phyloP scores from a whole-genome alignment of 2,888 invertebrate genomes.

The Zaprionus lineosus region DNA sequence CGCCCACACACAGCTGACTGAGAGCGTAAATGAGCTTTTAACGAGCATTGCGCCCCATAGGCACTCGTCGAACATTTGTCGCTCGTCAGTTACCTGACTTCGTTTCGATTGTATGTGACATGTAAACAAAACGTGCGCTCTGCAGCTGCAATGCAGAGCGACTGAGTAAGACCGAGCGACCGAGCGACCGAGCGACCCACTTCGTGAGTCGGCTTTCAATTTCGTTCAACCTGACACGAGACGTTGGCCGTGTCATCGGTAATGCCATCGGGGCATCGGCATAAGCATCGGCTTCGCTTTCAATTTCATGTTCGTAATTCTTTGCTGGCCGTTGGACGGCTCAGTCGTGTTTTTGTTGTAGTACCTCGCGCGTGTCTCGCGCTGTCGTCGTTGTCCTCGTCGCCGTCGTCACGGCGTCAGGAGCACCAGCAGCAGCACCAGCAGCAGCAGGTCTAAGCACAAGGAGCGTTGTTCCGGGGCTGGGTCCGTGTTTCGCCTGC shows the following conservation, averaged over 20 bases:
- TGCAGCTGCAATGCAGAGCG: conserved; percentile 61
- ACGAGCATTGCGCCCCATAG: conserved; percentile 14
- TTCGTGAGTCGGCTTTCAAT: conserved; percentile 66
- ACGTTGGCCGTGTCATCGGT: no score
- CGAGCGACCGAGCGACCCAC: conserved; percentile 47
- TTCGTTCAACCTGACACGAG: conserved; percentile 62
- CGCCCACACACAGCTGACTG: conserved; percentile 55
- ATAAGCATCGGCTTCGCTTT: conserved; percentile 58
- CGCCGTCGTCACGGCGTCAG: conserved; percentile 34
- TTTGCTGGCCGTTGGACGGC: conserved; percentile 70
- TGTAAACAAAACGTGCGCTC: conserved; percentile 41
- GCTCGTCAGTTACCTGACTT: conserved; percentile 28
- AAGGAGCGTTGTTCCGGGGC: conserved; percentile 41
- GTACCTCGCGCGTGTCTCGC: conserved; percentile 74
- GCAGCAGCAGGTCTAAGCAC: conserved; percentile 49
- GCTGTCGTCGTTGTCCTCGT: conserved; percentile 52
- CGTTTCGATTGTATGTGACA: conserved; percentile 5
- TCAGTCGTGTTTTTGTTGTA: conserved; percentile 81
- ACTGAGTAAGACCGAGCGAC: neutral
- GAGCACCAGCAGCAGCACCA: conserved; percentile 41
- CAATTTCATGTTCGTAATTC: conserved; percentile 69
- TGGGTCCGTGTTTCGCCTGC: conserved; percentile 46
- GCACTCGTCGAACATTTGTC: neutral
- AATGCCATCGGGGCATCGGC: no score
- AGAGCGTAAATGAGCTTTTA: conserved; percentile 36